phyloP scores from a whole-genome alignment of 2,113 vertebrate genomes.

The Sceloporus tristichus region DNA sequence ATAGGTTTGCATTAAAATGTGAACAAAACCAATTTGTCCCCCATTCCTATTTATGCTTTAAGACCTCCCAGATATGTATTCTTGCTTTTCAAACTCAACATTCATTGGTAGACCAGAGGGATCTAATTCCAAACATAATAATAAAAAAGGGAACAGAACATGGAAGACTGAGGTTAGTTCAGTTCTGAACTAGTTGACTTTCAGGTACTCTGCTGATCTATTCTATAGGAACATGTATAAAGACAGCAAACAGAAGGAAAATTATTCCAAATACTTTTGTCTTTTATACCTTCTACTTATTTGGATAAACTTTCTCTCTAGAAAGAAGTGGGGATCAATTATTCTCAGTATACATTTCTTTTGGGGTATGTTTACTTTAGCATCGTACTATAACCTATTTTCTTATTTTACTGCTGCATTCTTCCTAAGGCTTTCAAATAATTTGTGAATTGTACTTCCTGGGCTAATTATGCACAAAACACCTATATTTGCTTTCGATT shows the following conservation, averaged over 20 bases:
- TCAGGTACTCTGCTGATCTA: background rate
- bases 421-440: slow-evolving; percentile 22
- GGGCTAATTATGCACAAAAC: slow-evolving; percentile 1
- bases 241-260: background rate
- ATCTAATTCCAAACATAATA: background rate
- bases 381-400: background rate
- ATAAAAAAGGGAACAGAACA: background rate
- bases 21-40: background rate
- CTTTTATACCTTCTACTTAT: background rate
- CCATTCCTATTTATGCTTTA: background rate
- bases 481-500: background rate
- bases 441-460: slow-evolving; percentile 1
- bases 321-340: background rate
- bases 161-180: background rate
- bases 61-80: background rate
- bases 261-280: background rate
- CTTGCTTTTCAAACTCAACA: background rate
- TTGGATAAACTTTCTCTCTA: background rate
- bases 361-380: background rate
- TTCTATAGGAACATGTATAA: background rate
- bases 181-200: background rate
- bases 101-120: background rate
- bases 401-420: slow-evolving; percentile 12
- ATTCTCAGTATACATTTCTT: background rate
- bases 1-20: background rate